These are phyloP conservation scores for Chiloscyllium plagiosum DNA, from an alignment of 2,113 vertebrate species.

Conservation along the genomic window DNA sequence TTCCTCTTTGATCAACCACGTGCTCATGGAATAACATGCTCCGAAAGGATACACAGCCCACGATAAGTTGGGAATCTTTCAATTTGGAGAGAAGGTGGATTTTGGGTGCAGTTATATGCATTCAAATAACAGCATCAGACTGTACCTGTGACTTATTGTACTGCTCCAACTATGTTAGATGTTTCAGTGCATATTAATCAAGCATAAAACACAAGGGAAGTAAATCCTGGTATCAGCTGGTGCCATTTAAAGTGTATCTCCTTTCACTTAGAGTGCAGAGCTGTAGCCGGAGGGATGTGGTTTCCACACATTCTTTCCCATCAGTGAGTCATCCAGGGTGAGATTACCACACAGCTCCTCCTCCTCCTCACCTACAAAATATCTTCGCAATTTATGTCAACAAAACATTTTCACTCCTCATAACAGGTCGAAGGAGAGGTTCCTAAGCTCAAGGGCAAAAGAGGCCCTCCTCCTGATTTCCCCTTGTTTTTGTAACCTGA, in stretches of 20 bases:
- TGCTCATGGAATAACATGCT: background rate
- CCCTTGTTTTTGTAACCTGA: too few species aligned
- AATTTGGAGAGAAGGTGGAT: background rate
- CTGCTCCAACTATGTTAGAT: background rate
- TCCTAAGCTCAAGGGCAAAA: too few species aligned
- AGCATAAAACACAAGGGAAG: background rate
- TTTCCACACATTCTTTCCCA: background rate
- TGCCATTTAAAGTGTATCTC: background rate
- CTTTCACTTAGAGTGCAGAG: background rate
- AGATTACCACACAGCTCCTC: background rate
- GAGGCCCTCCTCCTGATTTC: too few species aligned
- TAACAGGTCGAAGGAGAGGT: too few species aligned
- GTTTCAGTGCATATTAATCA: slow-evolving; percentile 11
- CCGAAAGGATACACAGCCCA: background rate
- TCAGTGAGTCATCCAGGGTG: background rate
- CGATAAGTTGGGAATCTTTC: background rate
- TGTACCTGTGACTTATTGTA: background rate
- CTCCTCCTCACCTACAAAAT: background rate
- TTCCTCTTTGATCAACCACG: background rate
- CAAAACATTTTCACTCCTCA: too few species aligned
- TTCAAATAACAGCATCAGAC: background rate
- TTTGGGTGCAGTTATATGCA: background rate
- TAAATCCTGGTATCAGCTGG: background rate
- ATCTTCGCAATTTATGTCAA: too few species aligned
- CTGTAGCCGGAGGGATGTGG: background rate